A percentile compares a stretch with the other conserved stretches of the same genome.
Conservation (phyloP, 2,797 vertebrate species). For the Malacoraja senta region DNA sequence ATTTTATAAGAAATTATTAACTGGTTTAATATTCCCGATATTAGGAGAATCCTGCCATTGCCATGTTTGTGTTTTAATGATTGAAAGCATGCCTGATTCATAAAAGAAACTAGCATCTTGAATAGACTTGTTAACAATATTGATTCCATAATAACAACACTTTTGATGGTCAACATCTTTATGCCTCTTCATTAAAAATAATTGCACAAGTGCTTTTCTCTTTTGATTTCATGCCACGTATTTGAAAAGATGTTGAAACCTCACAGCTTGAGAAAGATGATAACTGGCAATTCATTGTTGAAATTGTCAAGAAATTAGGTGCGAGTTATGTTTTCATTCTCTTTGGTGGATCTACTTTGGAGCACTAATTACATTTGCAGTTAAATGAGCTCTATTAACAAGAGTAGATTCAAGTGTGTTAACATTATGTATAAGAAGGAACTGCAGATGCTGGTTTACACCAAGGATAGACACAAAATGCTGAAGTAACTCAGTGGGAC, state of each 20-base stretch:
- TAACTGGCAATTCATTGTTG: neutral
- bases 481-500: too few species aligned
- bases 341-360: neutral
- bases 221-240: conserved; percentile 13
- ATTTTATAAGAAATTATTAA: conserved; percentile 32
- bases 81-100: neutral
- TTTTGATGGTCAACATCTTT: neutral
- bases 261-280: neutral
- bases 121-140: neutral
- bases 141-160: neutral
- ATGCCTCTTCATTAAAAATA: neutral
- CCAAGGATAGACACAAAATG: too few species aligned
- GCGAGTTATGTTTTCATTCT: neutral
- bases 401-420: neutral
- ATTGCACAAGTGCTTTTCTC: neutral
- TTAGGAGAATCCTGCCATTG: neutral
- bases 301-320: conserved; percentile 3
- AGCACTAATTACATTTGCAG: neutral
- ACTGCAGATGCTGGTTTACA: too few species aligned
- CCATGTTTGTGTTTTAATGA: neutral
- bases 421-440: neutral
- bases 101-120: neutral
- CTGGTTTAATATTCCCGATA: neutral
- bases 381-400: neutral
- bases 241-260: neutral